Conservation (phyloP, 2,888 invertebrate genomes). For the Stenoptilia bipunctidactyla region DNA sequence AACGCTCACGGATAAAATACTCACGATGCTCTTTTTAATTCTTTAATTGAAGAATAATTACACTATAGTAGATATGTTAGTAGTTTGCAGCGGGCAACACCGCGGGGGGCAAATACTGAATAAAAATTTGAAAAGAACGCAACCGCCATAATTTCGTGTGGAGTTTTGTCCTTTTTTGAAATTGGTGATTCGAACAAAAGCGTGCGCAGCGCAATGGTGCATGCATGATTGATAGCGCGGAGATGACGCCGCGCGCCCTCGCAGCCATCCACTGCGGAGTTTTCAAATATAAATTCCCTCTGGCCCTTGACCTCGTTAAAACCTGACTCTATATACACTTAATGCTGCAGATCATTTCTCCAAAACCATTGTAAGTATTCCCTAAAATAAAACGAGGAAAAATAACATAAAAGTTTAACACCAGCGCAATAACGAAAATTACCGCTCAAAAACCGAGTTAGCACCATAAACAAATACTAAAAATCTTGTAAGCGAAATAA, state of each 20-base stretch:
- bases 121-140: slow-evolving; percentile 50
- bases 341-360: not conserved
- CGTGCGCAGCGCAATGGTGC: slow-evolving; percentile 62
- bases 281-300: slow-evolving; percentile 29
- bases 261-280: slow-evolving; percentile 41
- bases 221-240: slow-evolving; percentile 65
- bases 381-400: not conserved
- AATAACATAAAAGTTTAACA: not conserved
- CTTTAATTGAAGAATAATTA: slow-evolving; percentile 53
- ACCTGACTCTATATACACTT: slow-evolving; percentile 11
- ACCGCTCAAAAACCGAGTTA: slow-evolving; percentile 48
- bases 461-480: slow-evolving; percentile 66
- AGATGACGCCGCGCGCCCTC: slow-evolving; percentile 49
- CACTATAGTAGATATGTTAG: slow-evolving; percentile 27
- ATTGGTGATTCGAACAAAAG: slow-evolving; percentile 67
- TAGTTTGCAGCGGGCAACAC: slow-evolving; percentile 29
- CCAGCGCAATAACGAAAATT: slow-evolving; percentile 30
- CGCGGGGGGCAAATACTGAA: slow-evolving; percentile 37
- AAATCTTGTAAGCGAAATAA: slow-evolving; percentile 68
- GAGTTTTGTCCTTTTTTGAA: slow-evolving; percentile 59
- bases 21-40: slow-evolving; percentile 40
- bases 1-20: slow-evolving; percentile 1
- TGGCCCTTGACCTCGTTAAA: slow-evolving; percentile 51
- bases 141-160: slow-evolving; percentile 54
- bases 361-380: slow-evolving; percentile 8